Conservation (phyloP, 2,797 vertebrate species). For the Staurois parvus region DNA sequence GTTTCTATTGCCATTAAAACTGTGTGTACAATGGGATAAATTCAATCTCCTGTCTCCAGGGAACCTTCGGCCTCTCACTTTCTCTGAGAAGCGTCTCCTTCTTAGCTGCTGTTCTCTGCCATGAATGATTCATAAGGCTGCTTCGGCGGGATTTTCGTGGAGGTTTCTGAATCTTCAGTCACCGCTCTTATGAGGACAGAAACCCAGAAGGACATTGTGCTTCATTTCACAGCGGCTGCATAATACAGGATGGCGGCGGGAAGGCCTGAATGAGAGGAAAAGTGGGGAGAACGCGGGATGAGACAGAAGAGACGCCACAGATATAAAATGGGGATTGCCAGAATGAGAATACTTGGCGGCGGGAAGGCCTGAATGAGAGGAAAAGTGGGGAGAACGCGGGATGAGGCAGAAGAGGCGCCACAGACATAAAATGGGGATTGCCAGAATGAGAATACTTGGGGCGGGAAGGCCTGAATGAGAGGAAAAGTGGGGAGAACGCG, state of each 20-base stretch:
- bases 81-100: constrained; percentile 14
- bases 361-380: too few species aligned
- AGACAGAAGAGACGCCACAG: neutral
- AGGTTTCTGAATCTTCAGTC: constrained; percentile 32
- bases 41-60: constrained; percentile 39
- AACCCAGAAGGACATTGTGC: constrained; percentile 30
- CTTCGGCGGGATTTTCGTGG: neutral
- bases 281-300: neutral
- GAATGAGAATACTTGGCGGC: neutral
- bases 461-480: neutral
- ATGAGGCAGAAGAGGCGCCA: too few species aligned
- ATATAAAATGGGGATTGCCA: neutral
- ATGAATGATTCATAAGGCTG: constrained; percentile 57
- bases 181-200: constrained; percentile 13
- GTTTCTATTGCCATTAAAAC: constrained; percentile 19
- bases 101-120: constrained; percentile 14
- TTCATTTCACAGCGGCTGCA: constrained; percentile 40
- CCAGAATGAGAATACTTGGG: too few species aligned
- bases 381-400: too few species aligned
- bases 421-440: too few species aligned
- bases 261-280: neutral
- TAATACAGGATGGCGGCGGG: constrained; percentile 15
- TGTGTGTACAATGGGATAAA: constrained; percentile 44
- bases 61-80: constrained; percentile 15
- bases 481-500: neutral